phyloP scores from a whole-genome alignment of 2,113 vertebrate genomes.

The Gymnorhina tibicen region DNA sequence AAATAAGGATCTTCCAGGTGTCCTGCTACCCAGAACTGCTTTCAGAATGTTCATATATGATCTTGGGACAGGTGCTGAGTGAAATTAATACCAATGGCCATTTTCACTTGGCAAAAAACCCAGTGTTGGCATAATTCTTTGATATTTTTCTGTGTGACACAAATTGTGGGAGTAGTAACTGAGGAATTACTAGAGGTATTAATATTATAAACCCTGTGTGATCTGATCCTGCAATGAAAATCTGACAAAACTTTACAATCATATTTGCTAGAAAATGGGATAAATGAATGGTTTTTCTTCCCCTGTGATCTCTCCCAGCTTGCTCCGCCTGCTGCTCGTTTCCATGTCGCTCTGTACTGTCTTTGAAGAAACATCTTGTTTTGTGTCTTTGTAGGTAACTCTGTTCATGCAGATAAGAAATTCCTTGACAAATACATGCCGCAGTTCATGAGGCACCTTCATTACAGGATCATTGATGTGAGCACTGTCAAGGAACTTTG shows the following conservation, averaged over 20 bases:
- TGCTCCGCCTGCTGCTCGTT: neutral
- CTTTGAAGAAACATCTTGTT: conserved; percentile 5
- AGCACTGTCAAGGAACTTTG: conserved; percentile 98
- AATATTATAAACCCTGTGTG: neutral
- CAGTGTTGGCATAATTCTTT: fast-evolving
- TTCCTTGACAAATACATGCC: conserved; percentile 98
- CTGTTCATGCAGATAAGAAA: conserved; percentile 87
- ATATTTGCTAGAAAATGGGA: neutral
- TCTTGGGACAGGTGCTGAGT: neutral
- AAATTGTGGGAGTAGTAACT: neutral
- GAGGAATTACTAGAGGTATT: neutral
- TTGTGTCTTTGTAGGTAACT: conserved; percentile 77
- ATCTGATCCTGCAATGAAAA: neutral
- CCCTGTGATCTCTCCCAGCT: neutral
- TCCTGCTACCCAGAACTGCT: neutral
- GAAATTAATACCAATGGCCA: neutral
- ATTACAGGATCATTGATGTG: conserved; percentile 91
- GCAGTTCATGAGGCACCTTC: conserved; percentile 90
- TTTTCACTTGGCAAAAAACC: neutral
- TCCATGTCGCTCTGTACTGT: neutral
- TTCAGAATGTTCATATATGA: fast-evolving
- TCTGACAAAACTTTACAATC: neutral
- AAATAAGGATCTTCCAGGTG: fast-evolving
- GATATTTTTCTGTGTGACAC: neutral
- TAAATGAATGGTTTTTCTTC: neutral